phyloP scores from a whole-genome alignment of 2,113 vertebrate genomes.

The Lucifuga dentata region DNA sequence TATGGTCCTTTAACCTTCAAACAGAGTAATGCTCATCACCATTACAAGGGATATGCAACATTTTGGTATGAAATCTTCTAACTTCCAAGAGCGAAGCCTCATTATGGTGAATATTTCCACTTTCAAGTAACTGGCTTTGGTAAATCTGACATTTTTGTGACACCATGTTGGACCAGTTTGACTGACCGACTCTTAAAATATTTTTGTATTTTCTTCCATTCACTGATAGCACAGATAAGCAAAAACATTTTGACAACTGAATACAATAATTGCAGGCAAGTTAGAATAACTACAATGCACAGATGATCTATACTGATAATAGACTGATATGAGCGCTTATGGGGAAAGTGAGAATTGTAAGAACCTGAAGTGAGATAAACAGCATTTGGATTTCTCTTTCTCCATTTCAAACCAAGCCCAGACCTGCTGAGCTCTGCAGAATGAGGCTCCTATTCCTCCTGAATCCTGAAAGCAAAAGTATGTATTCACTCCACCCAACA shows the following conservation, averaged over 20 bases:
- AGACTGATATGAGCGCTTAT: slow-evolving; percentile 5
- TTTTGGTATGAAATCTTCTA: neutral
- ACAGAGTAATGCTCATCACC: too few species aligned
- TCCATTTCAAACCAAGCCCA: slow-evolving; percentile 22
- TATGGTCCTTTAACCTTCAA: too few species aligned
- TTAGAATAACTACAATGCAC: neutral
- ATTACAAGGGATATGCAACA: neutral
- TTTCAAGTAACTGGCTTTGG: neutral
- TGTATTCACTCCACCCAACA: slow-evolving; percentile 4
- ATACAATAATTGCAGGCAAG: slow-evolving; percentile 2
- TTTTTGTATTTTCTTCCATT: neutral
- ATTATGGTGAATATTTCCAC: neutral
- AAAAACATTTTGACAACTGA: neutral
- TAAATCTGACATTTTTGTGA: neutral
- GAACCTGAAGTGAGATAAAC: slow-evolving; percentile 41
- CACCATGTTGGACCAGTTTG: neutral
- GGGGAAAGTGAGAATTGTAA: neutral
- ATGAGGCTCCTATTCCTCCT: neutral
- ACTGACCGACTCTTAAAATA: slow-evolving; percentile 1
- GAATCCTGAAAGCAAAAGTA: slow-evolving; percentile 30
- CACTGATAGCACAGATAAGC: slow-evolving; percentile 7
- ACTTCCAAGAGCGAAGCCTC: neutral
- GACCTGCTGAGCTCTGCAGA: slow-evolving; percentile 31
- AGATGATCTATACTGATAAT: neutral
- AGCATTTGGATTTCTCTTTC: slow-evolving; percentile 63